Conservation (phyloP, 2,888 invertebrate genomes). For the Augiades crinisus region DNA sequence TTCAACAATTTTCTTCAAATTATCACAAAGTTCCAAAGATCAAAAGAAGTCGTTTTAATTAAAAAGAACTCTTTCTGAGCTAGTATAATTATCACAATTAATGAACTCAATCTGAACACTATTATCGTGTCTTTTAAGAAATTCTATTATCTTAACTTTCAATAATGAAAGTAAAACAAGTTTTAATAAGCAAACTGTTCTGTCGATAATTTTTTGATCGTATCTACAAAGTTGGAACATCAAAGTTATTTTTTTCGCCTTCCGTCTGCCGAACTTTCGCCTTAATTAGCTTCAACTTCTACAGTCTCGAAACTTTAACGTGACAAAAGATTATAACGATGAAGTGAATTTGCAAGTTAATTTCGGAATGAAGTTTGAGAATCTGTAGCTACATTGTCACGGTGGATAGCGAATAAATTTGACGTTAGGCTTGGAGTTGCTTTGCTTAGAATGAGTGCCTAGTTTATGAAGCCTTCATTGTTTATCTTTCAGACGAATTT, state of each 20-base stretch:
- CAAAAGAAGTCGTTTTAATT: too few relatives aligned
- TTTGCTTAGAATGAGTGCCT: conserved; percentile 14
- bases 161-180: conserved; percentile 19
- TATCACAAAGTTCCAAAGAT: too few relatives aligned
- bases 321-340: conserved; percentile 30
- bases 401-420: conserved; percentile 19
- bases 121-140: not conserved
- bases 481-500: conserved; percentile 15
- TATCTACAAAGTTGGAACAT: conserved; percentile 13
- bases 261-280: conserved; percentile 14
- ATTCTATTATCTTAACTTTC: conserved; percentile 1
- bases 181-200: conserved; percentile 20
- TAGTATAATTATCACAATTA: not conserved
- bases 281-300: conserved; percentile 25
- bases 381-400: conserved; percentile 19
- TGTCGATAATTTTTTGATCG: conserved; percentile 25
- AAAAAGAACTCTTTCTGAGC: too few relatives aligned
- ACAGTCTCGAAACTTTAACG: conserved; percentile 26
- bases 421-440: not conserved
- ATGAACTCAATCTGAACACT: not conserved
- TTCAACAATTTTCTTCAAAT: too few relatives aligned
- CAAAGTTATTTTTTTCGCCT: conserved; percentile 16
- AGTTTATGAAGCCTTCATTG: conserved; percentile 8
- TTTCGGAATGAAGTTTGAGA: conserved; percentile 15
- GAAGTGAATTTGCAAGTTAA: conserved; percentile 27